Conservation (phyloP, 2,888 invertebrate genomes). For the Cheilosia impressa region DNA sequence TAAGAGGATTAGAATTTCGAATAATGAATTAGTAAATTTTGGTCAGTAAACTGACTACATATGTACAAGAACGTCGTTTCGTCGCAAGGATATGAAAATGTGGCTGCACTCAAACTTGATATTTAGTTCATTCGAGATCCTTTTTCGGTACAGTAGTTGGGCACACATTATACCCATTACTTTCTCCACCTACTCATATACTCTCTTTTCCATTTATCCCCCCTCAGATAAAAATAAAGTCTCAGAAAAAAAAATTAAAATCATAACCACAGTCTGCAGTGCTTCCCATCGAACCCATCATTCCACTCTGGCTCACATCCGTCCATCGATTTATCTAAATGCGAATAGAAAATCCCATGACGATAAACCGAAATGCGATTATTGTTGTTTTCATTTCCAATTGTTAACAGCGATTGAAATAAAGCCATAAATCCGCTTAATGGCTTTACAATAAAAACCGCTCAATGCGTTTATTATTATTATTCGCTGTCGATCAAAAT, state of each 20-base stretch:
- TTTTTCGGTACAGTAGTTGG: too few relatives aligned
- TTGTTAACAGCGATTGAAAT: conserved; percentile 39
- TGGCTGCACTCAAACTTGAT: too few relatives aligned
- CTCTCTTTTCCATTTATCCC: too few relatives aligned
- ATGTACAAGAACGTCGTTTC: too few relatives aligned
- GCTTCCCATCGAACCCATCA: not conserved
- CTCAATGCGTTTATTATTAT: conserved; percentile 11
- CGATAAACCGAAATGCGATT: conserved; percentile 4
- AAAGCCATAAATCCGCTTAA: conserved; percentile 40
- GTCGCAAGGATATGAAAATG: too few relatives aligned
- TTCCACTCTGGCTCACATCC: not conserved
- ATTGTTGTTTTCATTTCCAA: conserved; percentile 11
- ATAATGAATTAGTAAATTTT: too few relatives aligned
- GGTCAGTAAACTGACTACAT: too few relatives aligned
- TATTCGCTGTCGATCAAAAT: conserved; percentile 14
- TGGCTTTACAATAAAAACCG: conserved; percentile 15
- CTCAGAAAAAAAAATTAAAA: not conserved
- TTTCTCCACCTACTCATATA: too few relatives aligned
- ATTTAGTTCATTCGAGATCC: too few relatives aligned
- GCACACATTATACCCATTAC: too few relatives aligned
- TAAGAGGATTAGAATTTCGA: too few relatives aligned
- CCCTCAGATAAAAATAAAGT: not conserved
- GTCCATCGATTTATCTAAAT: not conserved
- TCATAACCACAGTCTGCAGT: not conserved
- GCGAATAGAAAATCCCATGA: conserved; percentile 3